These are phyloP conservation scores for Drosophila emarginata DNA, from an alignment of 2,888 invertebrate genomes.

Conservation along the genomic window DNA sequence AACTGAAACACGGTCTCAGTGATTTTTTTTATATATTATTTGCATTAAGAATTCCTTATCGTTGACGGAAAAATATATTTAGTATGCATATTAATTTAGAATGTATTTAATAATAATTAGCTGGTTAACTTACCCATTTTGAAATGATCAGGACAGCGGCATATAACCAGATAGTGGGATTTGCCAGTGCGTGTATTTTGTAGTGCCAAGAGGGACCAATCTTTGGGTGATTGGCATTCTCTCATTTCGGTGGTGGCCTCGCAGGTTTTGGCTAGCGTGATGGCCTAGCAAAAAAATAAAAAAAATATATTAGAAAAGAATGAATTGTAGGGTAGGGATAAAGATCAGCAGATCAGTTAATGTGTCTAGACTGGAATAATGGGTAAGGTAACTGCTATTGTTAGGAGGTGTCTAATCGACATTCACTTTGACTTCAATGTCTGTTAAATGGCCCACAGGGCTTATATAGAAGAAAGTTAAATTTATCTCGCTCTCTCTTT, in stretches of 20 bases:
- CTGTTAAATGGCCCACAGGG: slow-evolving; percentile 24
- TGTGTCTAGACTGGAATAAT: slow-evolving; percentile 57
- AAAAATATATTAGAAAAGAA: slow-evolving; percentile 4
- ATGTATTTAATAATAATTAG: too few species aligned
- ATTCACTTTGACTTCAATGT: slow-evolving; percentile 53
- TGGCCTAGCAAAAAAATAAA: slow-evolving; percentile 83
- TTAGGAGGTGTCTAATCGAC: slow-evolving; percentile 53
- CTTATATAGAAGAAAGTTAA: slow-evolving; percentile 32
- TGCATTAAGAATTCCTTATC: too few species aligned
- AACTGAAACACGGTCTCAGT: too few species aligned
- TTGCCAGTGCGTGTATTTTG: slow-evolving; percentile 96
- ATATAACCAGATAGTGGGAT: slow-evolving; percentile 96
- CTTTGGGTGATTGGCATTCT: slow-evolving; percentile 92
- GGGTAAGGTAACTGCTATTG: slow-evolving; percentile 11
- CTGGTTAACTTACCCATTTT: slow-evolving; percentile 89
- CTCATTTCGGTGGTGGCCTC: slow-evolving; percentile 96
- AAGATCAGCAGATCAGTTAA: slow-evolving; percentile 18
- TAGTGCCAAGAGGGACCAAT: slow-evolving; percentile 95
- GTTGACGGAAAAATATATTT: too few species aligned
- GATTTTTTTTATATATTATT: too few species aligned
- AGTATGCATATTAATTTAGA: too few species aligned
- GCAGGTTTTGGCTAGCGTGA: slow-evolving; percentile 96
- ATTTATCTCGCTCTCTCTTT: not conserved
- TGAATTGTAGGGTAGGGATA: not conserved
- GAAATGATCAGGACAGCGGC: slow-evolving; percentile 93